A percentile compares a stretch with the other conserved stretches of the same genome.
phyloP scores from a whole-genome alignment of 2,888 invertebrate species.

The Nysson spinosus region DNA sequence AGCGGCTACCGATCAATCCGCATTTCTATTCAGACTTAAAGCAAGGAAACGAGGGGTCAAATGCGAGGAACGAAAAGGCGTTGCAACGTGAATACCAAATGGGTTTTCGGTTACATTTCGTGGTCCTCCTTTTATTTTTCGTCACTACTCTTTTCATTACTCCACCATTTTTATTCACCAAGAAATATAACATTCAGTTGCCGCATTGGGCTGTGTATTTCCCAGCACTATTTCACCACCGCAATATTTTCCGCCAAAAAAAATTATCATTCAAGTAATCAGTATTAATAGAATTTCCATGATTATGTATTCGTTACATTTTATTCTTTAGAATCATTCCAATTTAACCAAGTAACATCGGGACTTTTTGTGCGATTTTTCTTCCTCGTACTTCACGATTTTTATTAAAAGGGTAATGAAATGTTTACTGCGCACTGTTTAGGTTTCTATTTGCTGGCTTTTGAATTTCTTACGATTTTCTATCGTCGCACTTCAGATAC shows the following conservation, averaged over 20 bases:
- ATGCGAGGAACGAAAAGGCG: conserved; percentile 53
- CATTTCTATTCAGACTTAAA: conserved; percentile 56
- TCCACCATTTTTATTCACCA: conserved; percentile 9
- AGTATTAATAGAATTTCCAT: too few species aligned
- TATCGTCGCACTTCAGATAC: conserved; percentile 19
- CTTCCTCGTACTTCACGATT: background rate
- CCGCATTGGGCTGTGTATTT: background rate
- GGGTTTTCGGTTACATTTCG: conserved; percentile 56
- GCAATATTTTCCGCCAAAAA: too few species aligned
- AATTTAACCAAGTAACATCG: too few species aligned
- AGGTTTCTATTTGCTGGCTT: background rate
- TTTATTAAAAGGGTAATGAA: background rate
- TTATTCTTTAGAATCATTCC: too few species aligned
- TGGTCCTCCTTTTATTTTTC: conserved; percentile 28
- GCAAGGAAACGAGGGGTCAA: conserved; percentile 43
- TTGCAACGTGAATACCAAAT: conserved; percentile 65
- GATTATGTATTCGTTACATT: too few species aligned
- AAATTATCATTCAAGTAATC: too few species aligned
- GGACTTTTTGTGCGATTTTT: too few species aligned
- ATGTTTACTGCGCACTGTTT: too few species aligned
- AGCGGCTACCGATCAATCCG: conserved; percentile 56
- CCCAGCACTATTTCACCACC: background rate
- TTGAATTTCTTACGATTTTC: background rate
- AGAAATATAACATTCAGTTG: conserved; percentile 13
- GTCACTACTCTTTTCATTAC: conserved; percentile 14